Conservation (phyloP, 2,888 invertebrate species). For the Operophtera brumata region DNA sequence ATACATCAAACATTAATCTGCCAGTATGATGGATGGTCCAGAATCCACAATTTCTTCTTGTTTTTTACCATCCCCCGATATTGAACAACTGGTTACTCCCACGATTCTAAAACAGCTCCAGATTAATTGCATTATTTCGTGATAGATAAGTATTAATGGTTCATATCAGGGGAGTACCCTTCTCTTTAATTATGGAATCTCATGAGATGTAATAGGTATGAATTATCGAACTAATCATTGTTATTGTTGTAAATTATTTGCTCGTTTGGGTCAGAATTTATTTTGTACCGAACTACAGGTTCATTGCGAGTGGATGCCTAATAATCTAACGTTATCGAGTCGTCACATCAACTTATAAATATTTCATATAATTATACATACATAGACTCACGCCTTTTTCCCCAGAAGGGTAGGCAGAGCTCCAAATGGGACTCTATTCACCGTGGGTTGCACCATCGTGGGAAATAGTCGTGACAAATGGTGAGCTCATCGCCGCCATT, state of each 20-base stretch:
- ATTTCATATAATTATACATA: too few relatives aligned
- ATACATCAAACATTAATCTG: slow-evolving; percentile 72
- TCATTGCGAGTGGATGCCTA: neutral
- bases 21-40: slow-evolving; percentile 64
- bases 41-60: slow-evolving; percentile 42
- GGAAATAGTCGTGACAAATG: too few relatives aligned
- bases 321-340: too few relatives aligned
- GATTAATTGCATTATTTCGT: slow-evolving; percentile 78
- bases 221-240: slow-evolving; percentile 62
- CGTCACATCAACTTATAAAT: too few relatives aligned
- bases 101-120: slow-evolving; percentile 71
- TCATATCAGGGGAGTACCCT: slow-evolving; percentile 64
- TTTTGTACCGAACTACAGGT: neutral
- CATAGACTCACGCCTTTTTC: too few relatives aligned
- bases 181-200: slow-evolving; percentile 72
- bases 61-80: slow-evolving; percentile 58
- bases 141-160: slow-evolving; percentile 72
- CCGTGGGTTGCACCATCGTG: too few relatives aligned
- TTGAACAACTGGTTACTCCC: slow-evolving; percentile 69
- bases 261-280: neutral
- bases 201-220: slow-evolving; percentile 55
- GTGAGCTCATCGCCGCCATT: too few relatives aligned
- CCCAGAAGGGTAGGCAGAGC: too few relatives aligned
- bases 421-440: too few relatives aligned
- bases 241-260: slow-evolving; percentile 27